Conservation (phyloP, 2,797 vertebrate species). For the Scomberomorus guttatus region DNA sequence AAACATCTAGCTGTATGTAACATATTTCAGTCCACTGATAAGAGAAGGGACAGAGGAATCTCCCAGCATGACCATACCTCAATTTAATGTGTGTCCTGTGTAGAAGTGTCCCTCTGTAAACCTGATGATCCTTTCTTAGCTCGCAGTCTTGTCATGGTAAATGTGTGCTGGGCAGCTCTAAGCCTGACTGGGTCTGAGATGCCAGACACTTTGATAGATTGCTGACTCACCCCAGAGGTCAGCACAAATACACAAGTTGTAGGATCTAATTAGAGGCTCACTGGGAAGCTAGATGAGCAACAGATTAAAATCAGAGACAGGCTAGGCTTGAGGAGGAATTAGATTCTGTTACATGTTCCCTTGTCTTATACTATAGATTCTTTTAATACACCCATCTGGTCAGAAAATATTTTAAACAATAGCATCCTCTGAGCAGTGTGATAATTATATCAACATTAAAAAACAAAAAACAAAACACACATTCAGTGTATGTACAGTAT, state of each 20-base stretch:
- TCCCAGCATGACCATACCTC: neutral
- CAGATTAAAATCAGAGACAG: conserved; percentile 48
- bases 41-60: too few relatives aligned
- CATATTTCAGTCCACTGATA: neutral
- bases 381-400: too few relatives aligned
- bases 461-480: too few relatives aligned
- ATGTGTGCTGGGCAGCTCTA: neutral
- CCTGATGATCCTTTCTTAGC: neutral
- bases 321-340: neutral
- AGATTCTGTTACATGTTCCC: neutral
- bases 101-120: neutral
- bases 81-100: neutral
- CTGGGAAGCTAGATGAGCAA: conserved; percentile 30
- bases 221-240: conserved; percentile 90
- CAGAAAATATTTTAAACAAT: too few relatives aligned
- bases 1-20: neutral
- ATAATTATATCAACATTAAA: too few relatives aligned
- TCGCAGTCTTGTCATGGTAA: conserved; percentile 9
- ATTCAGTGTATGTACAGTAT: too few relatives aligned
- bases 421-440: too few relatives aligned
- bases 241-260: conserved; percentile 88
- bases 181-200: neutral
- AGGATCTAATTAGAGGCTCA: conserved; percentile 90
- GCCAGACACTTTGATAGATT: conserved; percentile 61
- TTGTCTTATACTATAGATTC: neutral